Evolutionary conservation across 2,113 vertebrate species (phyloP).

Genomic region (Semicossyphus pulcher): DNA sequence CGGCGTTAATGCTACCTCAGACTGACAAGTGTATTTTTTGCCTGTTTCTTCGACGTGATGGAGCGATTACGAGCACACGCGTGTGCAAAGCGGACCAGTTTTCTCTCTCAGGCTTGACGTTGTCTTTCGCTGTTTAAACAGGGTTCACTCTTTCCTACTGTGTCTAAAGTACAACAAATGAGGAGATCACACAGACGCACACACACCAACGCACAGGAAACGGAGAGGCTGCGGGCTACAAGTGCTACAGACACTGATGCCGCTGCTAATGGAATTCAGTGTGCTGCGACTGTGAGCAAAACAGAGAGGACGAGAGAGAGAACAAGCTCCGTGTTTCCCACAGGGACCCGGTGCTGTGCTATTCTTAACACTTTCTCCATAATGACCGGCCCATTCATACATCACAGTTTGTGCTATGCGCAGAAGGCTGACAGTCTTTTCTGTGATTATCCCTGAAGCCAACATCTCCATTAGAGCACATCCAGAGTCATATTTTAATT

Average conservation of each 20-base stretch:
- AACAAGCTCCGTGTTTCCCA: constrained; percentile 40
- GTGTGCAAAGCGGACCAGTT: constrained; percentile 11
- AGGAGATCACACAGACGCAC: constrained; percentile 42
- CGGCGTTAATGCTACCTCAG: background rate
- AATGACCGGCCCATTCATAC: constrained; percentile 55
- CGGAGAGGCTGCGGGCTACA: constrained; percentile 56
- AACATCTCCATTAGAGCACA: background rate
- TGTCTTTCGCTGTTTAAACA: constrained; percentile 18
- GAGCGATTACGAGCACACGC: background rate
- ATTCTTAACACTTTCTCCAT: constrained; percentile 57
- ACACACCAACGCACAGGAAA: constrained; percentile 11
- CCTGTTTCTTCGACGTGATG: background rate
- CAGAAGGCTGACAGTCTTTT: background rate
- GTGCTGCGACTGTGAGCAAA: constrained; percentile 57
- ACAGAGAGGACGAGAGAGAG: constrained; percentile 48
- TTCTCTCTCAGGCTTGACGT: background rate
- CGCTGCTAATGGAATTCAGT: constrained; percentile 63
- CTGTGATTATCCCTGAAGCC: background rate
- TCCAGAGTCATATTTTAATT: constrained; percentile 10
- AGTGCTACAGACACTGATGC: constrained; percentile 58
- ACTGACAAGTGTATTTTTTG: background rate
- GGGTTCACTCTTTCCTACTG: constrained; percentile 13
- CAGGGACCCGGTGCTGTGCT: constrained; percentile 38
- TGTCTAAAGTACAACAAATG: constrained; percentile 43
- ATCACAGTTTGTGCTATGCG: constrained; percentile 30